Base-by-base conservation (phyloP, 2,888 invertebrate species). In the Morpho achilles region DNA sequence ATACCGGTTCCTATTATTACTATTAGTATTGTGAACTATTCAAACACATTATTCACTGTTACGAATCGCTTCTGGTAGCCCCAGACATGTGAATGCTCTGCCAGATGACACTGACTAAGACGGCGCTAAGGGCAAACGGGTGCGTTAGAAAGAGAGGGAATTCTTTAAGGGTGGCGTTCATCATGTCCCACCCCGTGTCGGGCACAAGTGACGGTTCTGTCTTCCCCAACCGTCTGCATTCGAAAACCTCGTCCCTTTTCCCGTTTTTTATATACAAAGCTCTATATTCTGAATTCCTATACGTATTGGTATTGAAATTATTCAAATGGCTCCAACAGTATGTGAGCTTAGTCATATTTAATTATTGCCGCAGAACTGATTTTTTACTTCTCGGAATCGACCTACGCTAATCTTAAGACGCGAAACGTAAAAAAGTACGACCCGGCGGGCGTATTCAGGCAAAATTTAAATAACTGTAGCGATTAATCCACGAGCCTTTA, bases 21-120 rank as follows among this genome's bases (percentile, higher is more conserved):
- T 82, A 84, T 83, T 83, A 77, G 77, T 77, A 79, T 75, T 76
- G 79, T 83, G 77, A 79, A 79, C 74, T 70, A 73, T 78, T 77
- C 75, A 72, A 76, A 85, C 82, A 84, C 80, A 86, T 84, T 87
- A 86, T 84, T 84, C 86, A 84, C 82, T 84, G 87, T 87, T 84
- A 82, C 85, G 84, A 87, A 83, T 87, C 82, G 85, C 77, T 82
- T 79, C 81, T 85, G 82, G 85, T 84, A 72, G 77, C 81, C 85
- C 83, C 81, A 74, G 76, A 74, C 75, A 74, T 80, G 78, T 81
- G 83, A 83, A 79, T 77, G 79, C 77, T 73, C 73, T 74, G 85
- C 84, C 88, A 87, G 84, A 87, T 87, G 87, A 87, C 84, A 79
- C 72, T 58, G 69, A 69, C 72, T 64, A 79, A 77, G 73, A 74